Percentiles rank a stretch among this genome's conserved stretches.
These are phyloP conservation scores for Patiria pectinifera DNA, from an alignment of 53 echinoderm and acorn worm genomes.

Conservation along the genomic window DNA sequence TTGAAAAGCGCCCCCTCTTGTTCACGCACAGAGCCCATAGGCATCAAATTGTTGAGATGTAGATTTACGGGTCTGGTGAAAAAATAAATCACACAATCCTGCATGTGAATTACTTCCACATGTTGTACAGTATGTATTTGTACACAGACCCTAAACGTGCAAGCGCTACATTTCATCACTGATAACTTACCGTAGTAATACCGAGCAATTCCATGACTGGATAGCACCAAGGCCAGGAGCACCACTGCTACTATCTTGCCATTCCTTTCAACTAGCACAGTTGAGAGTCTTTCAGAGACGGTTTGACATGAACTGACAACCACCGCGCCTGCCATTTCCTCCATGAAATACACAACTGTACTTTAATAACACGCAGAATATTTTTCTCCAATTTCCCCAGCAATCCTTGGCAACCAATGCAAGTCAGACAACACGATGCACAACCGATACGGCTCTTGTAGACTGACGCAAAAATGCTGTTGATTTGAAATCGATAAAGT, in stretches of 20 bases:
- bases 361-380: background rate
- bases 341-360: background rate
- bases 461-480: too few species aligned
- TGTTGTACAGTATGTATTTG: too few species aligned
- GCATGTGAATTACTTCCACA: too few species aligned
- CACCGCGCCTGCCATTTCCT: background rate
- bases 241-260: slow-evolving; percentile 11
- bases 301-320: background rate
- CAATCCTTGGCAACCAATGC: too few species aligned
- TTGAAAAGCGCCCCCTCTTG: too few species aligned
- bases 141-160: background rate
- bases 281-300: background rate
- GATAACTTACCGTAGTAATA: slow-evolving; percentile 29
- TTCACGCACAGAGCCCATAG: too few species aligned
- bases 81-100: background rate
- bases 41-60: background rate
- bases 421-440: too few species aligned
- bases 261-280: slow-evolving; percentile 2
- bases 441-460: too few species aligned
- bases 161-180: background rate
- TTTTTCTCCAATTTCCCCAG: too few species aligned
- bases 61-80: background rate
- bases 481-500: too few species aligned
- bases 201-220: background rate
- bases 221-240: slow-evolving; percentile 18